Evolutionary conservation across 2,888 invertebrate species (phyloP).

Genomic region (Brenthis ino): DNA sequence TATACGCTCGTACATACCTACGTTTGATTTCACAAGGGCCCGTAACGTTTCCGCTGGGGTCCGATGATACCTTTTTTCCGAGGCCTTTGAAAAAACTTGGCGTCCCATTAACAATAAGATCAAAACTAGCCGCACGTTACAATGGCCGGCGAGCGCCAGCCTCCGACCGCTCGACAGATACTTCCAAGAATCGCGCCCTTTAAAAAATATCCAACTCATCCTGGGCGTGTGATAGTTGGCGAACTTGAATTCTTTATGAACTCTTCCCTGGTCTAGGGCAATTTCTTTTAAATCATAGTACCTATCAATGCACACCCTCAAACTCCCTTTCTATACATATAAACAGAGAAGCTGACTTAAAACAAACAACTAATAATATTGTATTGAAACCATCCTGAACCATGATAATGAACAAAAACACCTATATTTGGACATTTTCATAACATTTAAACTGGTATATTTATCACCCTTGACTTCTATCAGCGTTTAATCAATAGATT

Average conservation of each 20-base stretch:
- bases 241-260: slow-evolving; percentile 66
- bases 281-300: background rate
- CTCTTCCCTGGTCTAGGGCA: slow-evolving; percentile 2
- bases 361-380: too few species aligned
- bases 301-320: background rate
- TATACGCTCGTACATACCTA: slow-evolving; percentile 54
- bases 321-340: background rate
- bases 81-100: slow-evolving; percentile 76
- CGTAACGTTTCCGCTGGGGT: slow-evolving; percentile 81
- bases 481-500: too few species aligned
- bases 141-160: slow-evolving; percentile 78
- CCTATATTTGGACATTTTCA: too few species aligned
- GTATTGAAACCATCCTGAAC: too few species aligned
- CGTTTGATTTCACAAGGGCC: slow-evolving; percentile 79
- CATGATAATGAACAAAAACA: too few species aligned
- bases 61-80: slow-evolving; percentile 77
- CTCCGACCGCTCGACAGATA: slow-evolving; percentile 68
- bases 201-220: slow-evolving; percentile 78
- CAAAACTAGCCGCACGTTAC: slow-evolving; percentile 81
- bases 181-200: slow-evolving; percentile 79
- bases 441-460: too few species aligned
- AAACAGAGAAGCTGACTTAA: too few species aligned
- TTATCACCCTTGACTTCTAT: too few species aligned
- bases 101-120: slow-evolving; percentile 82
- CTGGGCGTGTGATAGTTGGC: slow-evolving; percentile 74